Evolutionary conservation across 2,888 invertebrate genomes (phyloP).

Genomic region (Opisthograptis luteolata): DNA sequence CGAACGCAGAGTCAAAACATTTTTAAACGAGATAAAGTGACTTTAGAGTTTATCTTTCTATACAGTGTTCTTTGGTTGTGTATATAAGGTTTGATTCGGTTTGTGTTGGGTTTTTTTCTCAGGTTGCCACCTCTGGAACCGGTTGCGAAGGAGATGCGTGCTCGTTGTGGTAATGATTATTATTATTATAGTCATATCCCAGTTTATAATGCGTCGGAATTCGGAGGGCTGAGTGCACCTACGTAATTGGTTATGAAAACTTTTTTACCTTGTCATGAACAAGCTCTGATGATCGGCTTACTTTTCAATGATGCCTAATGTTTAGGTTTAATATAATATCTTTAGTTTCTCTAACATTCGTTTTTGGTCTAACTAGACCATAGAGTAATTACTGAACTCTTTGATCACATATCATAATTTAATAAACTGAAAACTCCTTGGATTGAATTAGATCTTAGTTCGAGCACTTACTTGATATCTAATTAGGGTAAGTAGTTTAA

Average conservation of each 20-base stretch:
- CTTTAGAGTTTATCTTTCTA: conserved; percentile 2
- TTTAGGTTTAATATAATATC: too few relatives aligned
- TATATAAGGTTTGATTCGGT: conserved; percentile 37
- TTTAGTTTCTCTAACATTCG: too few relatives aligned
- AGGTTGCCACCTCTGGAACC: conserved; percentile 49
- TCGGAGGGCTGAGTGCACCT: conserved; percentile 53
- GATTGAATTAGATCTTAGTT: too few relatives aligned
- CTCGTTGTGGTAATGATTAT: conserved; percentile 72
- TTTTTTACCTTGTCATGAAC: conserved; percentile 40
- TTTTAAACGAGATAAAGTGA: conserved; percentile 38
- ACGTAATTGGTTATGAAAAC: conserved; percentile 48
- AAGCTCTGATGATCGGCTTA: not conserved
- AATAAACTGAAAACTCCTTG: too few relatives aligned
- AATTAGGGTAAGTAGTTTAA: too few relatives aligned
- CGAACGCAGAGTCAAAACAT: conserved; percentile 43
- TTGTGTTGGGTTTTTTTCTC: conserved; percentile 27
- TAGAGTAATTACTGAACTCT: too few relatives aligned
- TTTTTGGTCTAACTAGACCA: too few relatives aligned
- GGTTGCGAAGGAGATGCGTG: conserved; percentile 61
- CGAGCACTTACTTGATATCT: too few relatives aligned
- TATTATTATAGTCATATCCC: conserved; percentile 54
- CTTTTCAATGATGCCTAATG: not conserved
- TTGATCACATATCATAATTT: too few relatives aligned
- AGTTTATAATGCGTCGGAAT: conserved; percentile 59
- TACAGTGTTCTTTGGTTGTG: conserved; percentile 19